These are phyloP conservation scores for Nansenia antarctica DNA, from an alignment of 2,113 vertebrate species.

Conservation along the genomic window DNA sequence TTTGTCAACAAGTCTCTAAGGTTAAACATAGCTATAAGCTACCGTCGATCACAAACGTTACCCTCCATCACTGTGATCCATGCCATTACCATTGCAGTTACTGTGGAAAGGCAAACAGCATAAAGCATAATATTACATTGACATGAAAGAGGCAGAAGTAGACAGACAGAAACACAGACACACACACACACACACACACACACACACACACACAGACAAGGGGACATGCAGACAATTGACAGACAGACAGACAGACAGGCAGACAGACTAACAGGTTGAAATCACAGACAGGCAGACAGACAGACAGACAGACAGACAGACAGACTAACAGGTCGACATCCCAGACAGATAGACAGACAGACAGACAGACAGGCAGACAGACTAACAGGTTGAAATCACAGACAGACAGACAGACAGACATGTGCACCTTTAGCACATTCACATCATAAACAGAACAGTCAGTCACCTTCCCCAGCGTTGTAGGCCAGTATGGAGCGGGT, in stretches of 20 bases:
- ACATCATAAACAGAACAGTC: not conserved
- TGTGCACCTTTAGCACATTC: conserved; percentile 22
- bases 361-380: conserved; percentile 50
- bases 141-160: not conserved
- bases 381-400: conserved; percentile 43
- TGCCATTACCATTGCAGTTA: conserved; percentile 69
- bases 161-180: not conserved
- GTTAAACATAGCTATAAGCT: conserved; percentile 38
- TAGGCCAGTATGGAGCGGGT: conserved; percentile 91
- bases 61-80: conserved; percentile 77
- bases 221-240: conserved; percentile 40
- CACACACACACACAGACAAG: conserved; percentile 19
- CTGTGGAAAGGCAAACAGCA: conserved; percentile 51
- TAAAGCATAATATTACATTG: not conserved
- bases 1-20: conserved; percentile 29
- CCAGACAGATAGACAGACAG: conserved; percentile 46
- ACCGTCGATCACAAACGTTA: conserved; percentile 54
- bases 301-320: conserved; percentile 56
- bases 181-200: conserved; percentile 4
- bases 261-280: too few species aligned
- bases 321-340: conserved; percentile 31
- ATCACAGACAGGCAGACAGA: conserved; percentile 41
- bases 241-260: conserved; percentile 46
- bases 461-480: conserved; percentile 89
- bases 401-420: conserved; percentile 57